Base-by-base conservation (phyloP, 1,140 invertebrate genomes). In the Aphidius gifuensis region DNA sequence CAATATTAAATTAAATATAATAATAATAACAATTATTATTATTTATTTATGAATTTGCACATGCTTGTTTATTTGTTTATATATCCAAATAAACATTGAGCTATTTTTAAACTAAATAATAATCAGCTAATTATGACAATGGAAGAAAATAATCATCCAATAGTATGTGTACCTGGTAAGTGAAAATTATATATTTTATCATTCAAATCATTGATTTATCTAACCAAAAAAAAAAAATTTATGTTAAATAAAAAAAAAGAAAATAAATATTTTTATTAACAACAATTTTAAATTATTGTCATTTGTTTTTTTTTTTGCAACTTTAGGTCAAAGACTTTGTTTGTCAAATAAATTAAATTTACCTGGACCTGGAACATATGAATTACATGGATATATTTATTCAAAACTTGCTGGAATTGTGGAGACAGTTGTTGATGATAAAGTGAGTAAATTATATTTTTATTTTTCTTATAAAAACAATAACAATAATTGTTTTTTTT, bases 301-400 rank as follows among this genome's bases (percentile, higher is more conserved):
- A 16, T 16, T 16, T 16, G 16, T 16, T 61, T 66, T 69, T 64
- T 60, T 68, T 65, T 16, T 16, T 16, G 0, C 0, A 16, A 16
- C 16, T 16, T 47, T 51, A 85, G 92, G 92, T 2, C 89, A 92
- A 76, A 78, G 91, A 50, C 75, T 94, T 57, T 90, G 88, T 76
- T 67, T 83, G 57, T 74, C 83, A 1, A 86, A 89, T 71, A 86
- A 90, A 68, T 80, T 84, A 50, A 84, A 88, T 71, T 75, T 88
- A 11, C 74, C 87, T 16, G 92, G 91, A 5, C 79, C 85, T 59
- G 94, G 94, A 44, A 94, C 93, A 1, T 94, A 93, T 72, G 88
- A 89, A 73, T 83, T 89, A 62, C 85, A 88, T 75, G 92, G 92
- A 38, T 95, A 93, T 68, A 91, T 96, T 69, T 93, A 92, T 78